Base-by-base conservation (phyloP, 2,888 invertebrate species). In the Apeira syringaria region DNA sequence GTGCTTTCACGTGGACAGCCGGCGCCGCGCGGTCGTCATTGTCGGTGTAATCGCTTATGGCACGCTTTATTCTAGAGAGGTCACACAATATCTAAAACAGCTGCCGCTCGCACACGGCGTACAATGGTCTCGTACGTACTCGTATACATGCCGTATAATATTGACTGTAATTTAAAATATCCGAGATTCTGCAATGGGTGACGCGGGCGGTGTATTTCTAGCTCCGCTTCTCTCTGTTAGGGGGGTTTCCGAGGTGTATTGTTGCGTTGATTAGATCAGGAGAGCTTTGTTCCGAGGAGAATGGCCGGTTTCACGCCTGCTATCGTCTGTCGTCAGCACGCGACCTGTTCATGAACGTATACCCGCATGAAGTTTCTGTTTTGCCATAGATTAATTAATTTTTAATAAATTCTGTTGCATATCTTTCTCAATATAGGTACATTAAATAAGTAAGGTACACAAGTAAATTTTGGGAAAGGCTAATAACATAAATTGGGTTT, bases 261-360 rank as follows among this genome's bases (percentile, higher is more conserved):
- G 86, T 87, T 80, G 79, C 75, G 77, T 85, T 86, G 87, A 87
- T 86, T 86, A 87, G 84, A 85, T 87, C 85, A 80, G 81, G 68
- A 69, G 49, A 64, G 80, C 82, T 80, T 85, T 87, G 85, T 86
- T 83, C 74, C 65, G 70, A 56, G 59, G 67, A 77, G 79, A 83
- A 81, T 75, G 66, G 75, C 57, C 61, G 64, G 68, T 64, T 67
- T 69, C 71, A 66, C 71, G 62, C 65, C 42, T 61, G 73, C 71
- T 71, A 69, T 70, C 71, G 72, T 67, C 68, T 74, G 80, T 72
- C 75, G 65, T 59, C 59, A 59, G 71, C 76, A 79, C 66, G 75
- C 78, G 66, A 74, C 64, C 70, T 69, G 66, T 62, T 64, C 64
- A 56, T 64, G 64, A 62, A 65, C 62, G 63, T 69, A 67, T 53